Conservation (phyloP, 2,797 vertebrate species). For the Sebastes trivittatus region DNA sequence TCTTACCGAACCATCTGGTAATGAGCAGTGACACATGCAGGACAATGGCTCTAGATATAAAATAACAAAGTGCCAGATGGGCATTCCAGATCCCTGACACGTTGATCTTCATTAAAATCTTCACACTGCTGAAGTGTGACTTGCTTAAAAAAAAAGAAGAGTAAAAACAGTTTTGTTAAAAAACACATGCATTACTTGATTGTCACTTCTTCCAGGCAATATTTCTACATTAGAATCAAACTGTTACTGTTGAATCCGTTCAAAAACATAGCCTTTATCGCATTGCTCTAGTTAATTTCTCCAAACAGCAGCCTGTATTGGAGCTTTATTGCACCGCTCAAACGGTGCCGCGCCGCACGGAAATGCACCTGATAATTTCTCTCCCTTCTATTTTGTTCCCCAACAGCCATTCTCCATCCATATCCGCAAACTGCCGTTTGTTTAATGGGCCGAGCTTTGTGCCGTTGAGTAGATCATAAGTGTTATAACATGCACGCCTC, state of each 20-base stretch:
- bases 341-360: slow-evolving; percentile 13
- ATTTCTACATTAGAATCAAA: neutral
- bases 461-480: slow-evolving; percentile 63
- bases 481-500: slow-evolving; percentile 67
- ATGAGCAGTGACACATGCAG: slow-evolving; percentile 58
- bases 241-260: neutral
- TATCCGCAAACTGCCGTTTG: slow-evolving; percentile 62
- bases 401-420: slow-evolving; percentile 51
- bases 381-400: slow-evolving; percentile 27
- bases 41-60: slow-evolving; percentile 58
- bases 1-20: slow-evolving; percentile 57
- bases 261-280: neutral
- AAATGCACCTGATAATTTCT: slow-evolving; percentile 56
- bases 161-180: slow-evolving; percentile 47
- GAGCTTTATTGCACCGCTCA: slow-evolving; percentile 43
- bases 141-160: slow-evolving; percentile 30
- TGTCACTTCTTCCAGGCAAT: slow-evolving; percentile 12
- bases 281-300: slow-evolving; percentile 35
- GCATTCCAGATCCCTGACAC: slow-evolving; percentile 55
- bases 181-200: slow-evolving; percentile 36
- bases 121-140: slow-evolving; percentile 50
- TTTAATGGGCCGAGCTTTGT: slow-evolving; percentile 70
- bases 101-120: slow-evolving; percentile 73
- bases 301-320: slow-evolving; percentile 41
- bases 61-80: slow-evolving; percentile 62